A percentile compares a stretch with the other conserved stretches of the same genome.
phyloP scores from a whole-genome alignment of 2,113 vertebrate genomes.

The Podarcis muralis region DNA sequence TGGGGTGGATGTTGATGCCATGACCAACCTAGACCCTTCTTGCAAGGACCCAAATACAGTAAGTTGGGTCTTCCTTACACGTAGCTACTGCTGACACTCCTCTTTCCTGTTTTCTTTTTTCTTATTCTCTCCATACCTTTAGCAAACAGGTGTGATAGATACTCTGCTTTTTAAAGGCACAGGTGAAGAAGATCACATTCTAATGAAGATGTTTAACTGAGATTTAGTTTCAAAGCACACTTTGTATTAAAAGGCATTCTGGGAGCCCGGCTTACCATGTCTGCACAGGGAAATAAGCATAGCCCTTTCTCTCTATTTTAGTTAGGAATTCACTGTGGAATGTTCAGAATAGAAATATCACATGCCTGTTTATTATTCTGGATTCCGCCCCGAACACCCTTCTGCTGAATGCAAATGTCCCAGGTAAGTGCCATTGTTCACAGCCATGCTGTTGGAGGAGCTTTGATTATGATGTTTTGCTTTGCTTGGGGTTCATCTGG shows the following conservation, averaged over 20 bases:
- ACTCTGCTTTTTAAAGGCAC: not conserved
- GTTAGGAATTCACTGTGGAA: not conserved
- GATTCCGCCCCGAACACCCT: constrained; percentile 1
- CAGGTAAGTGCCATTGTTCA: not conserved
- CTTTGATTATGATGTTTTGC: not conserved
- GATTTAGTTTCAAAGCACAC: not conserved
- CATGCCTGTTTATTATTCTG: constrained; percentile 10
- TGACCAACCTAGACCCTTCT: not conserved
- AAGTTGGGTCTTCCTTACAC: not conserved
- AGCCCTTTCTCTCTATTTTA: not conserved
- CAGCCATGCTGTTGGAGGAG: not conserved
- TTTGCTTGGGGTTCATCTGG: constrained; percentile 23
- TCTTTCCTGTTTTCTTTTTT: not conserved
- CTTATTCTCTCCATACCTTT: not conserved
- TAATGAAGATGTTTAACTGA: not conserved
- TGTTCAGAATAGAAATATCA: constrained; percentile 18
- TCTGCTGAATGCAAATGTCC: not conserved
- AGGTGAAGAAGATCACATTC: not conserved
- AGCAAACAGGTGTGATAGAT: not conserved
- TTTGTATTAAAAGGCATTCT: constrained; percentile 8
- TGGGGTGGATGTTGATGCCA: too few relatives aligned
- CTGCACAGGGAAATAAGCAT: not conserved
- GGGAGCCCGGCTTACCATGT: not conserved
- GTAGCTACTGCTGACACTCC: not conserved
- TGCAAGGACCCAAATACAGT: not conserved